A percentile compares a stretch with the other conserved stretches of the same genome.
Conservation (phyloP, 2,888 invertebrate species). For the Scrobipalpa costella region DNA sequence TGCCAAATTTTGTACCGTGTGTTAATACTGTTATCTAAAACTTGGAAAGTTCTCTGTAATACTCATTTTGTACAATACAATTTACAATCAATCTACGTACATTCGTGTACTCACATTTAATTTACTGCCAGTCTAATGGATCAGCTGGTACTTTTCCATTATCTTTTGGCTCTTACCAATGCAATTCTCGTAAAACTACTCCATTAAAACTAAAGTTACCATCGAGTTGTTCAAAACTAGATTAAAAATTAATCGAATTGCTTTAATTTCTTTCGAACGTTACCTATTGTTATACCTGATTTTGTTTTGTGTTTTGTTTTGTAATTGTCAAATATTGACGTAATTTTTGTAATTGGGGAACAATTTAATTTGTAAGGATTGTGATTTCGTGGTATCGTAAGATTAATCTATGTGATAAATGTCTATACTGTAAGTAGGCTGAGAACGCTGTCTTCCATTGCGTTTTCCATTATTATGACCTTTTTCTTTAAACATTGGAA, state of each 20-base stretch:
- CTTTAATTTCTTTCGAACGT: slow-evolving; percentile 75
- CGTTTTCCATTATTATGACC: slow-evolving; percentile 60
- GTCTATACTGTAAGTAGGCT: slow-evolving; percentile 58
- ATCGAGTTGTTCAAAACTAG: slow-evolving; percentile 75
- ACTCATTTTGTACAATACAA: slow-evolving; percentile 41
- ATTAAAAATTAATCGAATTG: slow-evolving; percentile 61
- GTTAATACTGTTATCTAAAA: slow-evolving; percentile 1
- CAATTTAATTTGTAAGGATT: slow-evolving; percentile 75
- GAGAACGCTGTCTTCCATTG: slow-evolving; percentile 74
- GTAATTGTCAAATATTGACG: slow-evolving; percentile 61
- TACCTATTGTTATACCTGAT: slow-evolving; percentile 78
- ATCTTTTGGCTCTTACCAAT: slow-evolving; percentile 31
- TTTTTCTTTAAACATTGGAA: slow-evolving; percentile 23
- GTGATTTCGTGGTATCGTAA: slow-evolving; percentile 76
- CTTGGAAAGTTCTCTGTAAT: slow-evolving; percentile 31
- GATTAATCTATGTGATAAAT: slow-evolving; percentile 75
- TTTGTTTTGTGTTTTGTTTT: slow-evolving; percentile 64
- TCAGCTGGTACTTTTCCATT: slow-evolving; percentile 28
- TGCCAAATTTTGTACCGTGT: slow-evolving; percentile 22
- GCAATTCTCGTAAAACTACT: slow-evolving; percentile 53
- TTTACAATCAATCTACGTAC: slow-evolving; percentile 30
- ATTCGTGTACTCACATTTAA: slow-evolving; percentile 17
- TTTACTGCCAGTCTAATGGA: slow-evolving; percentile 23
- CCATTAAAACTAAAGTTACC: slow-evolving; percentile 75
- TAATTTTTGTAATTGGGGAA: slow-evolving; percentile 69